Evolutionary conservation across 2,888 invertebrate species (phyloP).

Genomic region (Callyntrura sp.): DNA sequence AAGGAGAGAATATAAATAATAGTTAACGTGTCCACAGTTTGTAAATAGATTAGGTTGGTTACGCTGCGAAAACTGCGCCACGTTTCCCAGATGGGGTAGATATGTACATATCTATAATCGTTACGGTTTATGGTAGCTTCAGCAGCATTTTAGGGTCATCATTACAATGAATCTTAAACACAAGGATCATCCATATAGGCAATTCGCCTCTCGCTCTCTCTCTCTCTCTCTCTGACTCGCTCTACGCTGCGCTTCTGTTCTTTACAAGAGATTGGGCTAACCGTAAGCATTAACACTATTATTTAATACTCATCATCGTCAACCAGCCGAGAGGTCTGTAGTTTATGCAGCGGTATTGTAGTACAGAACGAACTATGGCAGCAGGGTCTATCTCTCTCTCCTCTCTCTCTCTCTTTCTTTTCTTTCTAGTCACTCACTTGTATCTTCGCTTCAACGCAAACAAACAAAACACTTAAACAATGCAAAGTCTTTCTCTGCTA

Average conservation of each 20-base stretch:
- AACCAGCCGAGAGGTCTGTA: no score
- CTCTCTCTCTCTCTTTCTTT: no score
- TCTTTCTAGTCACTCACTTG: background rate
- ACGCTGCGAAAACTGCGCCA: no score
- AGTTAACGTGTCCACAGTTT: no score
- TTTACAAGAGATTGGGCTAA: background rate
- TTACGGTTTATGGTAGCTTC: background rate
- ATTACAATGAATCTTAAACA: background rate
- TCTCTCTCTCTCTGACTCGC: no score
- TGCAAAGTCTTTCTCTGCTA: slow-evolving; percentile 23
- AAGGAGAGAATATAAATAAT: no score
- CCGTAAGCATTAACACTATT: slow-evolving; percentile 8
- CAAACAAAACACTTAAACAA: slow-evolving; percentile 2
- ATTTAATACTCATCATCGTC: slow-evolving; percentile 8
- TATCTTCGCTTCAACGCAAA: slow-evolving; percentile 1
- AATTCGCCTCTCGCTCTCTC: no score
- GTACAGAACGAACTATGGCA: no score
- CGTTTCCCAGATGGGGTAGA: no score
- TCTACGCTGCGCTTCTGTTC: background rate
- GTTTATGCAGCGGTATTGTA: no score
- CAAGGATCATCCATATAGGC: background rate
- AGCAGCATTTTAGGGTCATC: background rate
- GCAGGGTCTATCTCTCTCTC: no score
- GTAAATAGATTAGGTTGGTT: no score
- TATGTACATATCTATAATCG: background rate